Conservation (phyloP, 2,888 invertebrate genomes). For the Agrochola circellaris region DNA sequence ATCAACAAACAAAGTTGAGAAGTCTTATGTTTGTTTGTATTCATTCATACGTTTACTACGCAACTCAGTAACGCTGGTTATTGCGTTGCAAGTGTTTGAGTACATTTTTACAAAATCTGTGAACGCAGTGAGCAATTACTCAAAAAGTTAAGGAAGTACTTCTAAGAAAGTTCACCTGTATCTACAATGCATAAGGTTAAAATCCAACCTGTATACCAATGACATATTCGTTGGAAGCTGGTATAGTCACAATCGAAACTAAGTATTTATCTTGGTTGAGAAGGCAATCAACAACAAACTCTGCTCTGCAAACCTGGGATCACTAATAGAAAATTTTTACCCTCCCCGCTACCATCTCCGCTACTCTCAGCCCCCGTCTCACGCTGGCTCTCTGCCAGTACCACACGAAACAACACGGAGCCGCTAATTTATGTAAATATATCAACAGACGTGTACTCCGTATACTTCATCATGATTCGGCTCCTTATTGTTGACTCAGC, state of each 20-base stretch:
- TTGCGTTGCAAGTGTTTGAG: no score
- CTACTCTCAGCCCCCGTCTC: conserved; percentile 1
- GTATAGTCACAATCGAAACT: not conserved
- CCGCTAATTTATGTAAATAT: conserved; percentile 71
- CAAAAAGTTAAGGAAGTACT: no score
- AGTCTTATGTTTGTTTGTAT: no score
- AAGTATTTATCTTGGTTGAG: not conserved
- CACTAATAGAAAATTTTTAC: not conserved
- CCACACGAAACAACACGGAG: conserved; percentile 61
- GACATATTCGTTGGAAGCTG: no score
- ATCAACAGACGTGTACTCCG: conserved; percentile 31
- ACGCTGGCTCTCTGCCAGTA: conserved; percentile 52
- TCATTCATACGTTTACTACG: no score
- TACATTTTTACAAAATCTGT: no score
- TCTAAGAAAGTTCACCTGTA: no score
- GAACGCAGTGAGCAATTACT: no score
- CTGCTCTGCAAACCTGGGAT: not conserved
- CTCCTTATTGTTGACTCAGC: conserved; percentile 41
- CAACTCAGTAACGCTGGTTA: no score
- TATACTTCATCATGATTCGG: conserved; percentile 43
- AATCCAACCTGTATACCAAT: no score
- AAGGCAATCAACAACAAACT: not conserved
- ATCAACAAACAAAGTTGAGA: no score
- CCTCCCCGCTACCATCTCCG: conserved; percentile 37
- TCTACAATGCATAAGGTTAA: no score